Evolutionary conservation across 2,888 invertebrate genomes (phyloP), one percentile per base, ranked within the genome.

Genomic region (Chalcis sispes): DNA sequence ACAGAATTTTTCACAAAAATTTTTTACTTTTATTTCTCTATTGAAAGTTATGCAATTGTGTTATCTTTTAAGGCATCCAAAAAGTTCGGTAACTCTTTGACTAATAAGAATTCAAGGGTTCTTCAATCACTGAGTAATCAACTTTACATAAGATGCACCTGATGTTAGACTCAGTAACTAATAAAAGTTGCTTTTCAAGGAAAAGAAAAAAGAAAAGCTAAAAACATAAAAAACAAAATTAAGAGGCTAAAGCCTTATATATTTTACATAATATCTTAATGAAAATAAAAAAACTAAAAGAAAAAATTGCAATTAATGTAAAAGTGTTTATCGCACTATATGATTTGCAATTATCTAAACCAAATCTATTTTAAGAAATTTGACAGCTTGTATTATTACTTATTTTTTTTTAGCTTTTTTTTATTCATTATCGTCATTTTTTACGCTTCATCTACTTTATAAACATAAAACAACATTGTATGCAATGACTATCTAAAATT

Each of bases 11-110:
- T 23, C 56, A 25, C 23, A 48, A n/a, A 58, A 23, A 25, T 36
- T 72, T 36, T 15, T 52, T 29, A 36, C 23, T 27, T 52, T 20
- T 52, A 54, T 56, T 59, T 70, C 36, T 70, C 40, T 74, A 58
- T 13, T 58, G 32, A 10, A 72, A 67, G 36, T 72, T 72, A 36
- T 40, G 42, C 58, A 36, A 67, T 71, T 74, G 77, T 74, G 62
- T 77, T 77, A 77, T 72, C 67, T 75, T 77, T 74, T 50, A 72
- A 77, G 77, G 77, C 72, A 78, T 72, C 75, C 64, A 72, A 42
- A 75, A 78, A 67, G 54, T 78, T 56, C 70, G 72, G 70, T 75
- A 75, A 75, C 65, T 78, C 75, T 67, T 72, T 69, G 70, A 74
- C 69, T 73, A 69, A 75, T 67, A 52, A 75, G 66, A 73, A 76